phyloP scores from a whole-genome alignment of 2,797 vertebrate genomes.

The Glyptemys insculpta region DNA sequence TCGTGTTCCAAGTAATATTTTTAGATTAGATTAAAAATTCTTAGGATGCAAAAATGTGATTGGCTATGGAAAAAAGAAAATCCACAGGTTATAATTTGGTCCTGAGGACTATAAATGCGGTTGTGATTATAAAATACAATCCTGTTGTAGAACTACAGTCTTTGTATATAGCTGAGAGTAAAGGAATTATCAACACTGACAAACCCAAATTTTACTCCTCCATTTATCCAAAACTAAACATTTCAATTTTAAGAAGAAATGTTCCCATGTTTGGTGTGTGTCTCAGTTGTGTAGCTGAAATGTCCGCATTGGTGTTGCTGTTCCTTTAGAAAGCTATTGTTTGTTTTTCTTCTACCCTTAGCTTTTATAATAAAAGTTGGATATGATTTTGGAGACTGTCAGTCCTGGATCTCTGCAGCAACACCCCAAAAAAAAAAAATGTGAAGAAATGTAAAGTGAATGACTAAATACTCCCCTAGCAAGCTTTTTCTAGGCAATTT shows the following conservation, averaged over 20 bases:
- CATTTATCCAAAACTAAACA: neutral
- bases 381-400: slow-evolving; percentile 21
- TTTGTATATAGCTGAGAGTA: neutral
- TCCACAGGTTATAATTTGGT: neutral
- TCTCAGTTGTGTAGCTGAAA: neutral
- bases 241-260: neutral
- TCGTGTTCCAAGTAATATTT: slow-evolving; percentile 26
- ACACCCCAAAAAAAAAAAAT: neutral
- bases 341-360: neutral
- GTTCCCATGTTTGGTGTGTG: neutral
- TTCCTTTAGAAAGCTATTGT: neutral
- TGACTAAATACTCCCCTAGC: neutral
- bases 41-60: neutral
- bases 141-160: neutral
- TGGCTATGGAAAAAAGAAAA: neutral
- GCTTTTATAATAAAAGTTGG: neutral
- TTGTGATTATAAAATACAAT: too few relatives aligned
- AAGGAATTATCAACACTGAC: neutral
- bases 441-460: neutral
- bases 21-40: neutral
- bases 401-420: neutral
- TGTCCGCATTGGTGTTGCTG: neutral
- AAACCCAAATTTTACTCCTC: neutral
- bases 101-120: neutral
- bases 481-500: neutral